Conservation (phyloP, 2,797 vertebrate species). For the Hydrolagus colliei region DNA sequence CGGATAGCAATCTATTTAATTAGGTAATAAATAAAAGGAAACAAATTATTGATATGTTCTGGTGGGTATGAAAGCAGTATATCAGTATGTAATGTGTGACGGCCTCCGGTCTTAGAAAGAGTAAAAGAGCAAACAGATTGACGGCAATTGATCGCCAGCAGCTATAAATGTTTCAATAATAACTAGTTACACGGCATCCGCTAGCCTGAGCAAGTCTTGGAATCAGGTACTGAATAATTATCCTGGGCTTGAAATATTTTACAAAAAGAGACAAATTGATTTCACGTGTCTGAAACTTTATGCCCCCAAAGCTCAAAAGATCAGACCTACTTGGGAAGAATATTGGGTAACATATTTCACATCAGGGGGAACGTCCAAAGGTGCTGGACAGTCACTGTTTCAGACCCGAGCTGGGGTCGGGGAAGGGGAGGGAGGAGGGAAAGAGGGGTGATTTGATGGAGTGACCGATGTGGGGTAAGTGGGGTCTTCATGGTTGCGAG, state of each 20-base stretch:
- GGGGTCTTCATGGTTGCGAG: no score
- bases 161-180: slow-evolving; percentile 4
- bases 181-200: not conserved
- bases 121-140: slow-evolving; percentile 1
- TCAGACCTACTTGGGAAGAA: not conserved
- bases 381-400: no score
- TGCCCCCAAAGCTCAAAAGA: not conserved
- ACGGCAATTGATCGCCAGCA: not conserved
- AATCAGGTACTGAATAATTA: slow-evolving; percentile 5
- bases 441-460: not conserved
- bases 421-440: not conserved
- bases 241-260: not conserved
- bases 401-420: no score
- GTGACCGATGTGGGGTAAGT: no score
- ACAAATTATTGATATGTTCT: slow-evolving; percentile 8
- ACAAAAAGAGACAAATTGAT: slow-evolving; percentile 28
- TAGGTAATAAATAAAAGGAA: slow-evolving; percentile 10
- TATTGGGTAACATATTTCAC: not conserved
- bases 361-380: no score
- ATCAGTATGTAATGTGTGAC: not conserved
- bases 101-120: not conserved
- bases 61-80: not conserved
- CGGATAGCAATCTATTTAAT: slow-evolving; percentile 10
- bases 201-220: slow-evolving; percentile 1
- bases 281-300: not conserved